Percentiles rank a stretch among this genome's conserved stretches.
phyloP scores from a whole-genome alignment of 1,140 invertebrate species.

The Sinonovacula constricta region DNA sequence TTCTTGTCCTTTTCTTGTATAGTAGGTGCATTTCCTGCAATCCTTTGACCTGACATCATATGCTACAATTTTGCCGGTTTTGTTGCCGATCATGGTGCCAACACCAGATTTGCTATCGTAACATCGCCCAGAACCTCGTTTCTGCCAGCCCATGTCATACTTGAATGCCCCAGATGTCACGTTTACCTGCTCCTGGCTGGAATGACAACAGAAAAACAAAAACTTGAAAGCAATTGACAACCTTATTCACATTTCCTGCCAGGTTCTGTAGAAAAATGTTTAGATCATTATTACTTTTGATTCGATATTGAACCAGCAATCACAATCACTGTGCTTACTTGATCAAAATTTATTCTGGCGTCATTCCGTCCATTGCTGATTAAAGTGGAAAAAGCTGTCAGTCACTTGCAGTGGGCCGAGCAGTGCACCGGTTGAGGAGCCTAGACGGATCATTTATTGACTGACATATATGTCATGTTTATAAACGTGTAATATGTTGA shows the following conservation, averaged over 20 bases:
- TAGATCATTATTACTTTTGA: background rate
- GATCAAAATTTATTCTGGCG: no score
- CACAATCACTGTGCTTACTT: no score
- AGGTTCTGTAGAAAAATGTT: background rate
- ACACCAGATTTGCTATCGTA: conserved; percentile 36
- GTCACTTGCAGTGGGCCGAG: no score
- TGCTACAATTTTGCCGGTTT: conserved; percentile 4
- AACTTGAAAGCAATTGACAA: background rate
- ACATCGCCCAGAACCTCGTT: background rate
- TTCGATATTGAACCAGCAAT: background rate
- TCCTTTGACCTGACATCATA: conserved; percentile 8
- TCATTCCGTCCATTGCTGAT: no score
- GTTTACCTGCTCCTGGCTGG: background rate
- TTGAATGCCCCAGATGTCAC: background rate
- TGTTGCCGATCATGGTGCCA: conserved; percentile 34
- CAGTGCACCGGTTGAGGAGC: no score
- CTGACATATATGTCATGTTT: no score
- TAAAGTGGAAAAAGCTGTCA: no score
- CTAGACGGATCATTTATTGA: no score
- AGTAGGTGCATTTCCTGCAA: conserved; percentile 12
- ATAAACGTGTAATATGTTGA: no score
- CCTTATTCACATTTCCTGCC: background rate
- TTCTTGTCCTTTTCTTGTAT: background rate
- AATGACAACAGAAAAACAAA: background rate
- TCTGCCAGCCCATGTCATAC: conserved; percentile 47